These are phyloP conservation scores for Macaria liturata DNA, from an alignment of 2,888 invertebrate species.

Conservation along the genomic window DNA sequence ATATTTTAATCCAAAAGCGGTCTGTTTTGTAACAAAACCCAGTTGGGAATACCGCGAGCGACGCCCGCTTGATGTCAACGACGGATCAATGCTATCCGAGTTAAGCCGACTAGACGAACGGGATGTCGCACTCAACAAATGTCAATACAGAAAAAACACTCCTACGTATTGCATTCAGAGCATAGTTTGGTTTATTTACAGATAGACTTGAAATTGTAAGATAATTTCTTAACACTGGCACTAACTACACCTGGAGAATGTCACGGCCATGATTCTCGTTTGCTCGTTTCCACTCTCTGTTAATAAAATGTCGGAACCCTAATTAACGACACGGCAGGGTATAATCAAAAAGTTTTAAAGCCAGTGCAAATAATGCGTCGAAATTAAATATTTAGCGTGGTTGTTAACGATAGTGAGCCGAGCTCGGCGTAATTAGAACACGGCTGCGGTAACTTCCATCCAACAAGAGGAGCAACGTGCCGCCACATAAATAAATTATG, in stretches of 20 bases:
- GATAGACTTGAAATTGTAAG: no score
- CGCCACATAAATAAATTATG: conserved; percentile 79
- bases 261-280: conserved; percentile 14
- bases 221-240: conserved; percentile 1
- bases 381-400: conserved; percentile 34
- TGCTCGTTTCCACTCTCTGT: conserved; percentile 14
- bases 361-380: conserved; percentile 24
- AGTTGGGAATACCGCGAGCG: conserved; percentile 59
- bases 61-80: conserved; percentile 54
- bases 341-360: conserved; percentile 27
- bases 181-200: no score
- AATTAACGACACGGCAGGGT: conserved; percentile 20
- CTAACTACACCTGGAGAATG: conserved; percentile 9
- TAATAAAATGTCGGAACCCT: conserved; percentile 20
- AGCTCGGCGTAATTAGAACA: conserved; percentile 37
- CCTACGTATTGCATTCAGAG: no score
- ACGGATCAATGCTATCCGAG: conserved; percentile 59
- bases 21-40: conserved; percentile 67
- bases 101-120: conserved; percentile 36
- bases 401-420: conserved; percentile 24
- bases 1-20: conserved; percentile 62
- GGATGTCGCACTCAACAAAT: conserved; percentile 31
- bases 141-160: no score
- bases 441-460: conserved; percentile 50
- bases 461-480: conserved; percentile 68